These are phyloP conservation scores for Leptodactylus fallax DNA, from an alignment of 2,797 vertebrate species.

Conservation along the genomic window DNA sequence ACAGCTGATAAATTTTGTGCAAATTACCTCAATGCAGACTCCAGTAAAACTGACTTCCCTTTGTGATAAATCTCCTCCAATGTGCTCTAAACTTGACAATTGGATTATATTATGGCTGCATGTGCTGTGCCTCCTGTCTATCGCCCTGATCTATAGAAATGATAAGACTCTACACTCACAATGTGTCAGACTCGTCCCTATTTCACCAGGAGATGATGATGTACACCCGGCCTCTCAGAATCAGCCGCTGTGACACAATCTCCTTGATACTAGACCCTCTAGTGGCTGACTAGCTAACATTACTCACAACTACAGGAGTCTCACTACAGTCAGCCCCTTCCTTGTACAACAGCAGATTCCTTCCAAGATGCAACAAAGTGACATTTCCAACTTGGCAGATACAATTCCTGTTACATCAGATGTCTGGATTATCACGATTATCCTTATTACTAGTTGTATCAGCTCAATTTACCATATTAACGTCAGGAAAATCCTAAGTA, in stretches of 20 bases:
- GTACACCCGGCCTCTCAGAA: neutral
- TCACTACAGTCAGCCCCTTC: neutral
- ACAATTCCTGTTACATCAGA: neutral
- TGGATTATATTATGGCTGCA: neutral
- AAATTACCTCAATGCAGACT: neutral
- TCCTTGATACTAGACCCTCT: slow-evolving; percentile 55
- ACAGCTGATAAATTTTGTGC: no score
- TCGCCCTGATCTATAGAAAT: neutral
- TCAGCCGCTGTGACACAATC: slow-evolving; percentile 2
- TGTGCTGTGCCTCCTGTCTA: no score
- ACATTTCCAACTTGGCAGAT: neutral
- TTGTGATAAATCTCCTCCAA: no score
- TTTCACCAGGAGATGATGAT: neutral
- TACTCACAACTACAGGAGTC: neutral
- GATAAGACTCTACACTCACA: neutral
- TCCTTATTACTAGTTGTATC: neutral
- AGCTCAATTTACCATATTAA: neutral
- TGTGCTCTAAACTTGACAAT: no score
- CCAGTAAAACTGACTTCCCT: no score
- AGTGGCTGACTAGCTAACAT: slow-evolving; percentile 46
- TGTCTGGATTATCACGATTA: neutral
- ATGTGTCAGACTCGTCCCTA: neutral
- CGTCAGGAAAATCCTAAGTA: neutral
- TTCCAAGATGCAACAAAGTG: neutral
- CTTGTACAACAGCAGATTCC: neutral